Conservation (phyloP, 2,797 vertebrate species). For the Tolypeutes matacus region DNA sequence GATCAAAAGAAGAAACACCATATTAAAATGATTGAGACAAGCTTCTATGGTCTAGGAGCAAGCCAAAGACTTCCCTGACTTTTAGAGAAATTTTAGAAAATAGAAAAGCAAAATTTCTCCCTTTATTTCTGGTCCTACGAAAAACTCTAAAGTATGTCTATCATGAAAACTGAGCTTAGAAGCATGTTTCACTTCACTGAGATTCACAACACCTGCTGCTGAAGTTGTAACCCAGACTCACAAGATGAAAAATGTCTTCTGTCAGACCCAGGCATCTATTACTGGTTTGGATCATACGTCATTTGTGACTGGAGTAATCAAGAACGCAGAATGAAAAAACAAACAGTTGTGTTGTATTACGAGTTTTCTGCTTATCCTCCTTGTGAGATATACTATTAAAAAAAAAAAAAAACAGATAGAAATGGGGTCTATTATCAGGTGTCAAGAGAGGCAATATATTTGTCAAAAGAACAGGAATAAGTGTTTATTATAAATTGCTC, state of each 20-base stretch:
- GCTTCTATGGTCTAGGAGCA: not conserved
- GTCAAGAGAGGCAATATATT: slow-evolving; percentile 43
- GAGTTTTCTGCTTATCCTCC: slow-evolving; percentile 50
- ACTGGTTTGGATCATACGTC: slow-evolving; percentile 61
- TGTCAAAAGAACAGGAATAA: slow-evolving; percentile 62
- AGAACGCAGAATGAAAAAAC: slow-evolving; percentile 57
- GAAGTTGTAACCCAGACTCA: slow-evolving; percentile 24
- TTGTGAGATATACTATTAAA: slow-evolving; percentile 50
- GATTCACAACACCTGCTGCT: slow-evolving; percentile 57
- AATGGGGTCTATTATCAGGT: slow-evolving; percentile 20
- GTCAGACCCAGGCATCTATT: slow-evolving; percentile 45
- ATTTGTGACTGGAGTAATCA: slow-evolving; percentile 67
- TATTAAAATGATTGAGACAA: not conserved
- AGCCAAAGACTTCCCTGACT: not conserved
- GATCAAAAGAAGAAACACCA: not conserved
- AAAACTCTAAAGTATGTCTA: not conserved
- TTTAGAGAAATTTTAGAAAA: slow-evolving; percentile 48
- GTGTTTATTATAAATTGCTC: not conserved
- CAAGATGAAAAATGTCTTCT: slow-evolving; percentile 72
- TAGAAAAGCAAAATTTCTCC: not conserved
- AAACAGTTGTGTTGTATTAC: slow-evolving; percentile 59
- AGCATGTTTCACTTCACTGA: slow-evolving; percentile 54
- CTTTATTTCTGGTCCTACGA: slow-evolving; percentile 27
- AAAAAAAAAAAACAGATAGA: slow-evolving; percentile 29
- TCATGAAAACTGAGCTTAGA: slow-evolving; percentile 43